phyloP scores from a whole-genome alignment of 1,140 invertebrate species.

The Ceratoteleas bidentatus region DNA sequence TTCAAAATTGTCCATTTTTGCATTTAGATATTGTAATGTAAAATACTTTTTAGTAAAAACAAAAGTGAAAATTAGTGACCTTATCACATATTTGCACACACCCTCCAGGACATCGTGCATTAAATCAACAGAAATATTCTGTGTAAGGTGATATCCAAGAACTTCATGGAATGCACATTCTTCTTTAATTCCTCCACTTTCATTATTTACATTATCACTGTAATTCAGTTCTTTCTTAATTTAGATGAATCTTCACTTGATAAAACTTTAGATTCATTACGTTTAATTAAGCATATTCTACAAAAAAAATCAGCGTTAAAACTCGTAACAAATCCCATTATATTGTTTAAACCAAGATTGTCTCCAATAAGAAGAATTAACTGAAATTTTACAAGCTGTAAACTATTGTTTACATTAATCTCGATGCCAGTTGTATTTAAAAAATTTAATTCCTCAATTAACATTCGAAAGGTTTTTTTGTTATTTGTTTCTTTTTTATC shows the following conservation, averaged over 20 bases:
- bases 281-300: not conserved
- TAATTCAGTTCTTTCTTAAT: not conserved
- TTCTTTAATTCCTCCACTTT: not conserved
- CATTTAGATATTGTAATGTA: not conserved
- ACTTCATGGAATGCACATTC: not conserved
- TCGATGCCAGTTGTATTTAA: not conserved
- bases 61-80: not conserved
- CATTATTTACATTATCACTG: not conserved
- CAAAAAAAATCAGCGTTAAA: not conserved
- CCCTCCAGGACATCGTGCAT: not conserved
- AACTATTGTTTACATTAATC: not conserved
- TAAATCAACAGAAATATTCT: not conserved
- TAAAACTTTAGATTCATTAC: not conserved
- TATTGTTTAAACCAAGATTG: not conserved
- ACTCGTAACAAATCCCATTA: not conserved
- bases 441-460: not conserved
- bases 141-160: not conserved
- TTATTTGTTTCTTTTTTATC: not conserved
- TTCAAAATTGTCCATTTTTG: not conserved
- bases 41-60: not conserved
- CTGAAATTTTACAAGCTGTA: not conserved
- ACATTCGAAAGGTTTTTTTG: not conserved
- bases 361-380: not conserved
- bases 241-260: not conserved
- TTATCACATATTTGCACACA: not conserved